Conservation (phyloP, 2,888 invertebrate species). For the Epistrophella euchroma region DNA sequence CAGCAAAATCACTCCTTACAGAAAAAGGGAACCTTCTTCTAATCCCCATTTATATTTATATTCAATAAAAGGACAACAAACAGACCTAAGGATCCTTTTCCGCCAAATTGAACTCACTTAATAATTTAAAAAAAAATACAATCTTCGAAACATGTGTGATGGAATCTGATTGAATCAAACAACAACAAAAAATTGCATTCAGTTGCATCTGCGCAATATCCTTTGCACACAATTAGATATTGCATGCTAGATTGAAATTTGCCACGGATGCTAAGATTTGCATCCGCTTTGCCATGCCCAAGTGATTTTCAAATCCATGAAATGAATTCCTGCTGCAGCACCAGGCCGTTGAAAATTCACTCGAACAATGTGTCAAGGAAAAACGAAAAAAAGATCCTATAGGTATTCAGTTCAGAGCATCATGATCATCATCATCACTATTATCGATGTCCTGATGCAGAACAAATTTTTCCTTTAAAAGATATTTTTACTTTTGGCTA, state of each 20-base stretch:
- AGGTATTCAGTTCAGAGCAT: neutral
- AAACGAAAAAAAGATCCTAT: slow-evolving; percentile 32
- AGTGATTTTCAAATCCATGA: slow-evolving; percentile 68
- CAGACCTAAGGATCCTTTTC: slow-evolving; percentile 44
- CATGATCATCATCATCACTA: slow-evolving; percentile 42
- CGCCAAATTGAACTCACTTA: slow-evolving; percentile 60
- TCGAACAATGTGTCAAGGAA: slow-evolving; percentile 44
- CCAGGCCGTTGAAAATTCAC: slow-evolving; percentile 75
- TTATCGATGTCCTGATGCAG: slow-evolving; percentile 73
- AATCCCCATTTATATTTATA: slow-evolving; percentile 6
- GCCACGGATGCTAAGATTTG: slow-evolving; percentile 72
- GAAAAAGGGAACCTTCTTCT: neutral
- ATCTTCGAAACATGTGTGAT: slow-evolving; percentile 19
- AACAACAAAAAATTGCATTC: slow-evolving; percentile 29
- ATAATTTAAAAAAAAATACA: neutral
- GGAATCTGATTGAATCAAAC: slow-evolving; percentile 1
- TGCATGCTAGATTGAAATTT: slow-evolving; percentile 57
- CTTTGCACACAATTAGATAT: slow-evolving; percentile 1
- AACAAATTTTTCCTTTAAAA: slow-evolving; percentile 47
- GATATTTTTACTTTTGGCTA: slow-evolving; percentile 1
- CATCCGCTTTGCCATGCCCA: slow-evolving; percentile 72
- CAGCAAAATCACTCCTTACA: neutral
- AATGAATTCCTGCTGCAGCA: slow-evolving; percentile 48
- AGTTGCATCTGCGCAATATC: slow-evolving; percentile 58
- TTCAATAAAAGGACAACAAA: slow-evolving; percentile 55